These are phyloP conservation scores for Notodromas monacha DNA, from an alignment of 2,888 invertebrate genomes.

Conservation along the genomic window DNA sequence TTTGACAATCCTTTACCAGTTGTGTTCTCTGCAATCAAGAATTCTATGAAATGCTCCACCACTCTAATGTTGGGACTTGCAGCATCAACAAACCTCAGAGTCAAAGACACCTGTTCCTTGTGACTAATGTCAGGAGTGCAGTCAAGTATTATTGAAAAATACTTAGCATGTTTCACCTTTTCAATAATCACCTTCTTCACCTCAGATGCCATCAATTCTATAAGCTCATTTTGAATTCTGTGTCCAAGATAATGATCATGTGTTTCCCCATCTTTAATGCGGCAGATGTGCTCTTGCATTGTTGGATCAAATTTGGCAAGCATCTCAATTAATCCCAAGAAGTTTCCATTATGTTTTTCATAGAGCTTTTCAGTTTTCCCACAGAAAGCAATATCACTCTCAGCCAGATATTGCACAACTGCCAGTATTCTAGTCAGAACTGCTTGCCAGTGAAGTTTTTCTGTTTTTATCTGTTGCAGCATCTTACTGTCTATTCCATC, in stretches of 20 bases:
- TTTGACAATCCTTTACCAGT: background rate
- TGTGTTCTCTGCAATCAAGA: background rate
- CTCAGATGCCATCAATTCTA: slow-evolving; percentile 12
- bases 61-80: slow-evolving; percentile 1
- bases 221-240: slow-evolving; percentile 14
- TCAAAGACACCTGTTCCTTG: slow-evolving; percentile 13
- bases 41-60: slow-evolving; percentile 7
- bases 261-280: slow-evolving; percentile 7
- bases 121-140: slow-evolving; percentile 13
- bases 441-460: slow-evolving; percentile 5
- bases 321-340: slow-evolving; percentile 9
- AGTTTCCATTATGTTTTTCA: slow-evolving; percentile 9
- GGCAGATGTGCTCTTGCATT: slow-evolving; percentile 8
- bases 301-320: slow-evolving; percentile 8
- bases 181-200: slow-evolving; percentile 12
- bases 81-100: slow-evolving; percentile 11
- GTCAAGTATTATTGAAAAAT: slow-evolving; percentile 12
- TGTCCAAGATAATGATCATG: slow-evolving; percentile 13
- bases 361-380: slow-evolving; percentile 7
- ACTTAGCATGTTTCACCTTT: slow-evolving; percentile 11
- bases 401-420: slow-evolving; percentile 8
- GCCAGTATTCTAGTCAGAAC: slow-evolving; percentile 8
- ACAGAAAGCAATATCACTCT: slow-evolving; percentile 9
- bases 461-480: background rate
- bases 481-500: background rate